Evolutionary conservation across 2,888 invertebrate species (phyloP), one percentile per base, ranked within the genome.

Genomic region (Sisyra nigra): DNA sequence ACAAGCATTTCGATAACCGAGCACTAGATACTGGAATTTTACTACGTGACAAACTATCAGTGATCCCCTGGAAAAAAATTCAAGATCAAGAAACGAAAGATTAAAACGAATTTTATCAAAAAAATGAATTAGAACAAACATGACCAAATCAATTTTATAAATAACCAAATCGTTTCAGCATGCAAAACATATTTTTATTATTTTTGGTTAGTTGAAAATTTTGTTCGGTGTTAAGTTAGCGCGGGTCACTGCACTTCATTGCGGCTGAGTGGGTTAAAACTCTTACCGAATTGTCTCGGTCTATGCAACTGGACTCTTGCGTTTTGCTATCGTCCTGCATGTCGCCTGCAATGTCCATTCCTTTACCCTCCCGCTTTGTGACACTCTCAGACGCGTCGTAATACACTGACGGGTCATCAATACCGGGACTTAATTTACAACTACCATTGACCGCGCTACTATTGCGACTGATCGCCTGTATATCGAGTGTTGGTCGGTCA

Each of bases 351-450:
- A 47, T 44, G 24, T 24, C 24, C 24, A 24, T 5, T 24, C 34
- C 32, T 13, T n/a, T 14, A 31, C 14, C 33, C 31, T 42, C 45
- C 29, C 24, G 29, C 37, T 31, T 43, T 17, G 17, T 10, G 8
- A 11, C 38, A 54, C 77, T 78, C 50, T 81, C 81, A 1, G 82
- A 76, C 3, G 84, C 84, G 64, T 86, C 85, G 58, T 81, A 85
- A 61, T 86, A 86, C 11, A 84, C 68, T 6, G 85, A 84, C 6
- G 76, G 68, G 46, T 85, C 85, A 44, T 84, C 84, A 48, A 71
- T 67, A 51, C 75, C 77, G 19, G 73, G 69, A 66, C 69, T 66
- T 45, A 64, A 66, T 48, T 42, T 42, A 19, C 35, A 42, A 14
- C 37, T 34, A 31, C 43, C 43, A 32, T 43, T 43, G 5, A 43